phyloP scores from a whole-genome alignment of 2,888 invertebrate genomes.

The Sarcophaga carnaria region DNA sequence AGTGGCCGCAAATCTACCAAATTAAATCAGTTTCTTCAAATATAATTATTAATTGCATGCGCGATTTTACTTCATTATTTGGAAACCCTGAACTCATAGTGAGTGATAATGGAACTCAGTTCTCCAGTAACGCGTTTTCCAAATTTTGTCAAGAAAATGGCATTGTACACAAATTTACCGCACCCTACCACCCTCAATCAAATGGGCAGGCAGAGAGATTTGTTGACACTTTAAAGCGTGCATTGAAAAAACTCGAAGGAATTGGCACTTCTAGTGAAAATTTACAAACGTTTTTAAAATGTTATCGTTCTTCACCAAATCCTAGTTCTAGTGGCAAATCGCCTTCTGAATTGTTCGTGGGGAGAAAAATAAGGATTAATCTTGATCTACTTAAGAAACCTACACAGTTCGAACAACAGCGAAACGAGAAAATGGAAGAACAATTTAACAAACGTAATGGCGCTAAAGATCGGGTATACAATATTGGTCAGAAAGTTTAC shows the following conservation, averaged over 20 bases:
- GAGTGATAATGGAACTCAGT: too few relatives aligned
- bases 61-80: conserved; percentile 26
- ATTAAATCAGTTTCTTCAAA: conserved; percentile 17
- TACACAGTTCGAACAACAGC: not conserved
- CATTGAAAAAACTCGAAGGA: conserved; percentile 14
- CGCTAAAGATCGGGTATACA: not conserved
- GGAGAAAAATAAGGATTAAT: conserved; percentile 27
- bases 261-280: conserved; percentile 6
- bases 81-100: conserved; percentile 12
- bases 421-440: not conserved
- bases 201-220: not conserved
- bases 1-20: conserved; percentile 40
- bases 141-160: conserved; percentile 23
- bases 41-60: not conserved
- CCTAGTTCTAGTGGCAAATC: not conserved
- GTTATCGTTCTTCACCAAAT: conserved; percentile 25
- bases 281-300: conserved; percentile 16
- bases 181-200: conserved; percentile 22
- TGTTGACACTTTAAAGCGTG: conserved; percentile 27
- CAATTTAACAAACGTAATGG: conserved; percentile 3
- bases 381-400: conserved; percentile 9
- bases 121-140: not conserved
- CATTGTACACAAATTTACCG: not conserved
- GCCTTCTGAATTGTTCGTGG: conserved; percentile 29
- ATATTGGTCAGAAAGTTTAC: not conserved